These are phyloP conservation scores for Augochlora pura DNA, from an alignment of 1,140 invertebrate genomes.

Conservation along the genomic window DNA sequence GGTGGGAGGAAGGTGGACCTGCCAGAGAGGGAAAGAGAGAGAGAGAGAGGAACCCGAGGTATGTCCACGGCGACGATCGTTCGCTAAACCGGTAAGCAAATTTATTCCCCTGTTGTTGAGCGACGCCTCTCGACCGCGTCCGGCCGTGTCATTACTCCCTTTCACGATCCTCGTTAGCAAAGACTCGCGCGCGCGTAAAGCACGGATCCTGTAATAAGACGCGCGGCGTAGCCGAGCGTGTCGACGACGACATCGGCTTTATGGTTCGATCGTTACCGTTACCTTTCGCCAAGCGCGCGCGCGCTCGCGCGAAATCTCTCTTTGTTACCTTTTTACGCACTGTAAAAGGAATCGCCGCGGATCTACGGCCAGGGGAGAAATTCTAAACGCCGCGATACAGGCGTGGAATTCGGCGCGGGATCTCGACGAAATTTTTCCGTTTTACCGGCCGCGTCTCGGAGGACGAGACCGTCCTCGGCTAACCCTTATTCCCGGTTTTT, in stretches of 20 bases:
- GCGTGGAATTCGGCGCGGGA: background rate
- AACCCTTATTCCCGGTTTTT: too few species aligned
- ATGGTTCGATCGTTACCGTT: slow-evolving; percentile 47
- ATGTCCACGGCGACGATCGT: slow-evolving; percentile 61
- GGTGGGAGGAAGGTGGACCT: too few species aligned
- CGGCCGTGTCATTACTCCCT: slow-evolving; percentile 77
- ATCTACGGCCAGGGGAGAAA: too few species aligned
- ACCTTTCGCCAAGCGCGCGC: slow-evolving; percentile 27
- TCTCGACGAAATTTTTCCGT: background rate
- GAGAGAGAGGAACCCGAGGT: too few species aligned
- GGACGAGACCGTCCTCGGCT: background rate
- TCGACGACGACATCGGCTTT: slow-evolving; percentile 47
- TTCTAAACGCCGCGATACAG: background rate
- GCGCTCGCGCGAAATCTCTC: slow-evolving; percentile 19
- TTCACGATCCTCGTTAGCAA: slow-evolving; percentile 77
- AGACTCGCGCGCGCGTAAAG: slow-evolving; percentile 54
- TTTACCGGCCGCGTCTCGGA: background rate
- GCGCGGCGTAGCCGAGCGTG: slow-evolving; percentile 39
- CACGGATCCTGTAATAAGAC: slow-evolving; percentile 60
- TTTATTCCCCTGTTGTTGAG: slow-evolving; percentile 72
- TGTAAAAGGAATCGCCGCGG: slow-evolving; percentile 1
- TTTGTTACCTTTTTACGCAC: slow-evolving; percentile 28
- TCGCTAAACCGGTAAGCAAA: slow-evolving; percentile 76
- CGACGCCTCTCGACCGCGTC: slow-evolving; percentile 72
- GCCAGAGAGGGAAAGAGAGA: too few species aligned